Evolutionary conservation across 2,888 invertebrate species (phyloP).

Genomic region (Thecocarcelia acutangulata): DNA sequence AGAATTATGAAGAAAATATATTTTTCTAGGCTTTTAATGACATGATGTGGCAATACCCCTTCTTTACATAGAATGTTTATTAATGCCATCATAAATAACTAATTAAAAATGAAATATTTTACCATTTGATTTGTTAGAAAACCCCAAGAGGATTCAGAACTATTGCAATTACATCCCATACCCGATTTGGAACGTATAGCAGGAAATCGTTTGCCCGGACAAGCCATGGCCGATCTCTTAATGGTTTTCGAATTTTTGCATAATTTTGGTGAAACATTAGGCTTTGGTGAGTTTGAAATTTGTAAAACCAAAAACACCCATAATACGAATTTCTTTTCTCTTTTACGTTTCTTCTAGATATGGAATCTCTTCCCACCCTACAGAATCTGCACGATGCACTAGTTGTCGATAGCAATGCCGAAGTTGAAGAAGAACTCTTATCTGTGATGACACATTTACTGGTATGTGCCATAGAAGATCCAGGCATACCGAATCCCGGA

Average conservation of each 20-base stretch:
- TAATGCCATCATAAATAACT: background rate
- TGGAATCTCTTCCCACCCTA: constrained; percentile 92
- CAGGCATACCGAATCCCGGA: constrained; percentile 93
- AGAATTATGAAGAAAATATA: no score
- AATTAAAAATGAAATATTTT: background rate
- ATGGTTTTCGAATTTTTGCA: constrained; percentile 98
- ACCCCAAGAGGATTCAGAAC: constrained; percentile 94
- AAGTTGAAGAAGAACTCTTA: constrained; percentile 91
- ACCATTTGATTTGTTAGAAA: constrained; percentile 83
- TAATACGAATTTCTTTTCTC: background rate
- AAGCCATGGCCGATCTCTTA: constrained; percentile 94
- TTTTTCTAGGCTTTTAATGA: no score
- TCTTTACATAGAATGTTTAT: no score
- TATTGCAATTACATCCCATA: constrained; percentile 88
- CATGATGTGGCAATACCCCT: no score
- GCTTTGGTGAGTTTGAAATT: constrained; percentile 87
- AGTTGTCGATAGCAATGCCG: constrained; percentile 87
- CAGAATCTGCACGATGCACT: constrained; percentile 93
- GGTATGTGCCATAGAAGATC: constrained; percentile 96
- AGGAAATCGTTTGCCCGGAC: constrained; percentile 90
- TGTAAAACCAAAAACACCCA: background rate
- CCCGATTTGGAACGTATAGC: constrained; percentile 89
- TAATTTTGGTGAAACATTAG: constrained; percentile 96
- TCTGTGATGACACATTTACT: constrained; percentile 94
- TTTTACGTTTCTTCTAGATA: constrained; percentile 83